Base-by-base conservation (phyloP, 2,888 invertebrate species). In the Melinopterus prodromus region DNA sequence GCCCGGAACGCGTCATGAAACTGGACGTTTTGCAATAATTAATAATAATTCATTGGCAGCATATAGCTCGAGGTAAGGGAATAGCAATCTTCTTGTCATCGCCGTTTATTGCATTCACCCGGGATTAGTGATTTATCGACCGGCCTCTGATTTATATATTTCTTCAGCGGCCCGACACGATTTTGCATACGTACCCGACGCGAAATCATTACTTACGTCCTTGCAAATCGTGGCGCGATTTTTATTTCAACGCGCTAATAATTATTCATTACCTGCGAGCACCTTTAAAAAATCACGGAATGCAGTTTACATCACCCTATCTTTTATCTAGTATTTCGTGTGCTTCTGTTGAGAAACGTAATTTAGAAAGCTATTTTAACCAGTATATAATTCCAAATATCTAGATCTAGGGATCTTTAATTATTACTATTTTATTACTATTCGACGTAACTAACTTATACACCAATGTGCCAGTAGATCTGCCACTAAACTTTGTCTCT, bases 81-180 rank as follows among this genome's bases (percentile, higher is more conserved):
- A 77, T 77, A 69, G 77, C 77, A 77, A 78, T 78, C 78, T 78
- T 78, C 78, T 71, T 78, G 78, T 78, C 78, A 71, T 38, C 78
- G 74, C 74, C 71, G 78, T 78, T 78, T 78, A 78, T 78, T 78
- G 78, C 78, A 78, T 78, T 78, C 74, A 16, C 74, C 74, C 36
- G 74, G 36, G 74, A 74, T 74, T 74, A 74, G 35, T 74, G 74
- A 74, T 74, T 74, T 74, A 74, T 74, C 74, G 74, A 74, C 74
- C 74, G 35, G 74, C 74, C 36, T 36, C 74, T 74, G 74, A 74
- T 74, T 74, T 74, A 74, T 74, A 74, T 74, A 74, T 37, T 36
- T 74, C 74, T 74, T 74, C 74, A 74, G 36, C 74, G 74, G 36
- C 36, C 74, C 7, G 74, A 74, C 74, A 74, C 74, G 74, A 74